Conservation (phyloP, 2,113 vertebrate species). For the Indicator indicator region DNA sequence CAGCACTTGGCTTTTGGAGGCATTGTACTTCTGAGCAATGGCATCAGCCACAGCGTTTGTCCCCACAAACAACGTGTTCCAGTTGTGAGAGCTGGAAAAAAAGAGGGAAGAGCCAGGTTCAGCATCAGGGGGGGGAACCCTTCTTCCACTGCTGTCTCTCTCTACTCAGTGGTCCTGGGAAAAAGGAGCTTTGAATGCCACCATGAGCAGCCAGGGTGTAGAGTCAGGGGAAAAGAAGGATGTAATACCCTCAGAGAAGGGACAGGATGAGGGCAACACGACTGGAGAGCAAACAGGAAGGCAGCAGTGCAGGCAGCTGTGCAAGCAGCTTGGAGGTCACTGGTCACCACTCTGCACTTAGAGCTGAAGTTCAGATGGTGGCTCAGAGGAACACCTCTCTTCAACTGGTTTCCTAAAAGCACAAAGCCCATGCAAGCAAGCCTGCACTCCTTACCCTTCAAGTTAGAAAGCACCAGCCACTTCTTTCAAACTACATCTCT, state of each 20-base stretch:
- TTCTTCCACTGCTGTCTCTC: background rate
- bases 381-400: background rate
- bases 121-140: rapidly evolving
- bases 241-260: background rate
- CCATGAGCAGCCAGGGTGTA: background rate
- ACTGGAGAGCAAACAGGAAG: background rate
- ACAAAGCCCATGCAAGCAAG: background rate
- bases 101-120: background rate
- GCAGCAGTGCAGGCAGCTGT: background rate
- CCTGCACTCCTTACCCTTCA: background rate
- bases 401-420: background rate
- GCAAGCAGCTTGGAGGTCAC: background rate
- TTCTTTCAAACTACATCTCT: background rate
- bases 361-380: background rate
- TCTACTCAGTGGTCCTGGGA: rapidly evolving
- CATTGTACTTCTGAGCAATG: conserved; percentile 92
- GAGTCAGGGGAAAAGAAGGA: background rate
- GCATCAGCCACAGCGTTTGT: conserved; percentile 91
- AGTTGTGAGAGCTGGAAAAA: conserved; percentile 90
- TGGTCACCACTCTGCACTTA: background rate
- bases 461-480: background rate
- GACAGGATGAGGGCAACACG: background rate
- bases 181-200: background rate
- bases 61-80: conserved; percentile 93
- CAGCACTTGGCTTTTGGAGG: conserved; percentile 94